Evolutionary conservation across 2,888 invertebrate species (phyloP).

Genomic region (Cephus nigrinus): DNA sequence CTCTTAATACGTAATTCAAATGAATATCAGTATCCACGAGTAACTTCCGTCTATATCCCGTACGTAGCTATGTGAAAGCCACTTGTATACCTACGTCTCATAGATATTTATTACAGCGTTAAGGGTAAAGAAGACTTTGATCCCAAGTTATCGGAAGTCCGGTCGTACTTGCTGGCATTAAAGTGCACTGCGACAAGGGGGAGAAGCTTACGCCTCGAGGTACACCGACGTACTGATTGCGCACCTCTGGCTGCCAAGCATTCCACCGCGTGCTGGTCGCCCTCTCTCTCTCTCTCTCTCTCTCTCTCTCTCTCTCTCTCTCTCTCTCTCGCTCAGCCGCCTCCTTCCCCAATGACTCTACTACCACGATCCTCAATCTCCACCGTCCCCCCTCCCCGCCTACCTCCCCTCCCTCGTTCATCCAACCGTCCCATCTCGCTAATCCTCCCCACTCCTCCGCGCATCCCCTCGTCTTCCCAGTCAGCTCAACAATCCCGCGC

Average conservation of each 20-base stretch:
- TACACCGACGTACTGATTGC: conserved; percentile 25
- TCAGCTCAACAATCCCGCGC: conserved; percentile 2
- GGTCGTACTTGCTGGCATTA: not conserved
- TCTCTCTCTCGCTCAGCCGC: not conserved
- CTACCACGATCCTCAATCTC: not conserved
- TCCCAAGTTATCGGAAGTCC: not conserved
- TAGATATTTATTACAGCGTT: not conserved
- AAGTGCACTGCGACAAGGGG: not conserved
- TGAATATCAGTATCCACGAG: not conserved
- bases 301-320: conserved; percentile 13
- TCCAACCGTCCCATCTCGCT: not conserved
- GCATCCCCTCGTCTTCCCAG: not conserved
- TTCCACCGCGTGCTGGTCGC: conserved; percentile 41
- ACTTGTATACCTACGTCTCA: not conserved
- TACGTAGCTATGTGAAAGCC: not conserved
- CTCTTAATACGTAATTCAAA: not conserved
- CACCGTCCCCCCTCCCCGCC: too few relatives aligned
- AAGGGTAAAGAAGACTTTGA: not conserved
- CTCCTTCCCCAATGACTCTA: conserved; percentile 16
- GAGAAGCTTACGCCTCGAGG: not conserved
- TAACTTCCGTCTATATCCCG: not conserved
- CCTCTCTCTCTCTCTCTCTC: conserved; percentile 13
- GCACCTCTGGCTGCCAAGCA: conserved; percentile 47
- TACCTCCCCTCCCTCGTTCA: too few relatives aligned
- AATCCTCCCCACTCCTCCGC: not conserved